These are phyloP conservation scores for Chrysochloris asiatica DNA, from an alignment of 2,113 vertebrate species.

Conservation along the genomic window DNA sequence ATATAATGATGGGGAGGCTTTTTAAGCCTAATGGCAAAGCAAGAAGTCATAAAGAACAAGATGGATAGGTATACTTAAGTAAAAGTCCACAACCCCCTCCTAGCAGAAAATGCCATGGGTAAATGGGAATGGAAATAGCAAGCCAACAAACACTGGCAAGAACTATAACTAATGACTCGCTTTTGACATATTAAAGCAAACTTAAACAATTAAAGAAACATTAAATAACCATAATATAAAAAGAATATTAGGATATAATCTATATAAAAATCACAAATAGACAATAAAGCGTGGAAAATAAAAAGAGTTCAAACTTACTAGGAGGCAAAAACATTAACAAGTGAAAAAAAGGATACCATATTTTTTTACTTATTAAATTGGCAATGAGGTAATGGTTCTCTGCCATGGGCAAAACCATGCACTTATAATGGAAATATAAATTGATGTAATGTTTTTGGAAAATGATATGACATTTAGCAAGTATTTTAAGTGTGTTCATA, in stretches of 20 bases:
- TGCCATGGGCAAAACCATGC: not conserved
- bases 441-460: not conserved
- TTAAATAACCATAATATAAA: not conserved
- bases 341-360: not conserved
- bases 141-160: not conserved
- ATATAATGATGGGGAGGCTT: not conserved
- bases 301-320: not conserved
- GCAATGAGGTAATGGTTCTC: not conserved
- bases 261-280: not conserved
- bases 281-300: not conserved
- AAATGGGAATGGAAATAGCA: not conserved
- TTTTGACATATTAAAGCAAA: not conserved
- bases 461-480: not conserved
- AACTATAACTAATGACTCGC: not conserved
- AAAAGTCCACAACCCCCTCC: not conserved
- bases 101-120: not conserved
- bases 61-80: not conserved
- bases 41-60: not conserved
- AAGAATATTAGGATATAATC: not conserved
- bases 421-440: slow-evolving; percentile 27
- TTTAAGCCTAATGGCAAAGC: not conserved
- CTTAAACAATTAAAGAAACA: not conserved
- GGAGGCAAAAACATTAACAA: slow-evolving; percentile 14
- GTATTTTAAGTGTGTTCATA: not conserved
- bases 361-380: slow-evolving; percentile 2